These are phyloP conservation scores for Sclerurus mexicanus DNA, from an alignment of 2,113 vertebrate species.

Conservation along the genomic window DNA sequence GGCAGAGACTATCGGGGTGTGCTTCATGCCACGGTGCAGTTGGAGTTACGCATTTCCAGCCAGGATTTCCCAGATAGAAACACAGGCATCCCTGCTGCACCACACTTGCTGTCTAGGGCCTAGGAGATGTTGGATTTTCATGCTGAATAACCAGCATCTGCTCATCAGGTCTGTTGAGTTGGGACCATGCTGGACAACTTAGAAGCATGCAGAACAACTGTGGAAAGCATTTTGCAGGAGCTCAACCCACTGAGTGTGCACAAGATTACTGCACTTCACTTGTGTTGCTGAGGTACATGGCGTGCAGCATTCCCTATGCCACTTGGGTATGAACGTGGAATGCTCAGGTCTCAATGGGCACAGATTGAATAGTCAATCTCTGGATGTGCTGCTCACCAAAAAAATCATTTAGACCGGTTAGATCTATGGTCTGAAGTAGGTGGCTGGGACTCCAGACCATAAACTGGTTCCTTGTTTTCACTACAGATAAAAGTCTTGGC, in stretches of 20 bases:
- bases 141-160: neutral
- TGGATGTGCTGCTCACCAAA: neutral
- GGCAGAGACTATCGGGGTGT: neutral
- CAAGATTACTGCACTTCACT: neutral
- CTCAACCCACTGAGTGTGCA: neutral
- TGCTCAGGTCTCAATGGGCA: neutral
- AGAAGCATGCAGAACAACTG: neutral
- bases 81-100: neutral
- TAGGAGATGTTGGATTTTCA: neutral
- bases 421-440: neutral
- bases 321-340: neutral
- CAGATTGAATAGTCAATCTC: neutral
- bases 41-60: neutral
- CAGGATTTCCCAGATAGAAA: neutral
- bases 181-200: accelerated
- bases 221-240: neutral
- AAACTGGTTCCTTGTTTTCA: neutral
- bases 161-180: neutral
- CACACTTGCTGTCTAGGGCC: neutral
- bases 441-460: neutral
- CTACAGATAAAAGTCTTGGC: neutral
- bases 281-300: neutral
- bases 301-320: neutral
- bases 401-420: neutral
- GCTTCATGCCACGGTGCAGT: neutral